Conservation (phyloP, 2,888 invertebrate species). For the Chaetogeoica ovagalla region DNA sequence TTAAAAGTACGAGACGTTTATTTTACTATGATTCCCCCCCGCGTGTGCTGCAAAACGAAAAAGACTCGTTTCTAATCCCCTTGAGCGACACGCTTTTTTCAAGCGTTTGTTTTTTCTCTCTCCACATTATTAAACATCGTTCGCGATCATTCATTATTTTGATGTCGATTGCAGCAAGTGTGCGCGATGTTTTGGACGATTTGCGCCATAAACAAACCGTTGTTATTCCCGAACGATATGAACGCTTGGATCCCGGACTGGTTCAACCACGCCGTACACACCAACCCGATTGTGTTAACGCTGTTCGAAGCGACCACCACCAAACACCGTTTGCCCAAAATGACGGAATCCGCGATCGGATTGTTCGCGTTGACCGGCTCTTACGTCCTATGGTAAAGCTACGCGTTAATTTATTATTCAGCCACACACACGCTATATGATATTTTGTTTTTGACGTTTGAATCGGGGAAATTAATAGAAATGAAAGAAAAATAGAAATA, state of each 20-base stretch:
- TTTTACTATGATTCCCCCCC: too few species aligned
- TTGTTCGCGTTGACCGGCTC: constrained; percentile 54
- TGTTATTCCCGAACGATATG: constrained; percentile 64
- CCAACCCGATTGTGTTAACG: constrained; percentile 63
- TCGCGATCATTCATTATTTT: neutral
- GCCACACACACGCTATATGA: too few species aligned
- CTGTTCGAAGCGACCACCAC: constrained; percentile 61
- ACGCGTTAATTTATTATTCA: neutral
- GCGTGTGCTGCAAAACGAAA: too few species aligned
- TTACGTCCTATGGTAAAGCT: constrained; percentile 53
- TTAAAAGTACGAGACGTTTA: too few species aligned
- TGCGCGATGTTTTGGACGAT: constrained; percentile 64
- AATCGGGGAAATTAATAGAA: too few species aligned
- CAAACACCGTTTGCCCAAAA: constrained; percentile 56
- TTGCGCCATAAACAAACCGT: constrained; percentile 64
- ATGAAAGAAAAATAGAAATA: too few species aligned
- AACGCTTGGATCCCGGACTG: constrained; percentile 64
- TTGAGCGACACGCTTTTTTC: too few species aligned
- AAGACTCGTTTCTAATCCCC: too few species aligned
- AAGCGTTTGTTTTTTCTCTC: too few species aligned
- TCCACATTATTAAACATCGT: too few species aligned
- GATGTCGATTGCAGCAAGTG: constrained; percentile 61
- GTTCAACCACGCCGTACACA: constrained; percentile 67
- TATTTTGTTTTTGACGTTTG: too few species aligned
- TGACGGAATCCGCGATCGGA: constrained; percentile 54